Evolutionary conservation across 2,888 invertebrate species (phyloP), one percentile per base, ranked within the genome.

Genomic region (Ochropleura leucogaster): DNA sequence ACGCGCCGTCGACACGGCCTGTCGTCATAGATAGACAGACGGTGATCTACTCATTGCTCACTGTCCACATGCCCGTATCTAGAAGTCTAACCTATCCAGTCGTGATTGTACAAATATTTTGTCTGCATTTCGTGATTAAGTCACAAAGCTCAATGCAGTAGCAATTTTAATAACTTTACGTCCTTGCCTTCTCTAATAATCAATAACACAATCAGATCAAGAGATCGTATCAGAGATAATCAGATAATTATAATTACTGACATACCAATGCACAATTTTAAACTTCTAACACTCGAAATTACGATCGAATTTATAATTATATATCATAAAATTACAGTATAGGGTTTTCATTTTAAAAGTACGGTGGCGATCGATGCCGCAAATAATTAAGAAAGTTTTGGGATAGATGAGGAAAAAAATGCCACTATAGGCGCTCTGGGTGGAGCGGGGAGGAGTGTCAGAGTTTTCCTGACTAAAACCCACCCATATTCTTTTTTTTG

Each of bases 171-270:
- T 12, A 30, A 14, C 18, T 4, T 8, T 1, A 55, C 10, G 77
- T 59, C 77, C 77, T 77, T 80, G 51, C 77, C 80, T 68, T 65
- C 76, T 68, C 68, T 40, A 55, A 66, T 63, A 57, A 81, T 81
- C 81, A 78, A 75, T 75, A 81, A 72, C 71, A 75, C 9, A 81
- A 78, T 78, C 76, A 76, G 68, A 81, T 76, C 82, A 64, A 81
- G 30, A 75, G 75, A 78, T 81, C 66, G 55, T 55, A 74, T 46
- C 40, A 78, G 57, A 63, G 75, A 80, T 74, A 81, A 78, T 64
- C 46, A 55, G 40, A 75, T 30, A 67, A 78, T 67, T 71, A 78
- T 51, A 63, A 70, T 53, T 40, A 66, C 40, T 40, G 14, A 10
- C 62, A 83, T 74, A 67, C 57, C 77, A 63, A 65, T 60, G 40